Percentiles rank a stretch among this genome's conserved stretches.
phyloP scores from a whole-genome alignment of 2,888 invertebrate genomes.

The Spatulosminthurus flaviceps region DNA sequence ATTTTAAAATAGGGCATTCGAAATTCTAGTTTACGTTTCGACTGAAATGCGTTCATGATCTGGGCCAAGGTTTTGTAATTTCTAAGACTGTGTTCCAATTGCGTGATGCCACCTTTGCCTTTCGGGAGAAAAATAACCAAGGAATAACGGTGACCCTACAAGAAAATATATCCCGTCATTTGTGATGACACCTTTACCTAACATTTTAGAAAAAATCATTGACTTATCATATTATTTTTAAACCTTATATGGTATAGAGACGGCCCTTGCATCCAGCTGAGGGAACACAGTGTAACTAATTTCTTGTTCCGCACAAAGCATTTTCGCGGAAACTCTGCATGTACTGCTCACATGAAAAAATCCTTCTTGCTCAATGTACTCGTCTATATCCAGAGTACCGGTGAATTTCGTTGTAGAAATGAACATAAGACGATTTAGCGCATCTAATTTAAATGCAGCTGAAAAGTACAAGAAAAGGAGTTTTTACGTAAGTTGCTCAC shows the following conservation, averaged over 20 bases:
- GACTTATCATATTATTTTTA: not conserved
- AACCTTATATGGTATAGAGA: slow-evolving; percentile 65
- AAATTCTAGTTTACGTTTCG: slow-evolving; percentile 1
- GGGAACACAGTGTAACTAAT: slow-evolving; percentile 62
- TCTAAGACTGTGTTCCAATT: slow-evolving; percentile 26
- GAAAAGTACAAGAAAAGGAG: not conserved
- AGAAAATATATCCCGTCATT: no score
- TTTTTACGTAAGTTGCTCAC: not conserved
- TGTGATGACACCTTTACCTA: no score
- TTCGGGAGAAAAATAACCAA: slow-evolving; percentile 20
- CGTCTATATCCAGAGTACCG: slow-evolving; percentile 1
- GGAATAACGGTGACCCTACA: slow-evolving; percentile 12
- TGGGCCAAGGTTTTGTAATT: not conserved
- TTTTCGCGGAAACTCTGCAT: slow-evolving; percentile 65
- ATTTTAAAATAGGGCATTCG: slow-evolving; percentile 20
- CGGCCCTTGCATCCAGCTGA: slow-evolving; percentile 64
- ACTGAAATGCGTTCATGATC: not conserved
- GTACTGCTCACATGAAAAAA: slow-evolving; percentile 64
- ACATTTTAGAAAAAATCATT: slow-evolving; percentile 11
- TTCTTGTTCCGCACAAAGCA: slow-evolving; percentile 66
- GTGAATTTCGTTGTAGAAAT: not conserved
- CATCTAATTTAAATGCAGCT: slow-evolving; percentile 25
- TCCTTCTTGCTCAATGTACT: slow-evolving; percentile 8
- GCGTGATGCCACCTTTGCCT: not conserved
- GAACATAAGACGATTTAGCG: slow-evolving; percentile 20